Evolutionary conservation across 2,113 vertebrate genomes (phyloP), one percentile per base, ranked within the genome.

Genomic region (Bos javanicus): DNA sequence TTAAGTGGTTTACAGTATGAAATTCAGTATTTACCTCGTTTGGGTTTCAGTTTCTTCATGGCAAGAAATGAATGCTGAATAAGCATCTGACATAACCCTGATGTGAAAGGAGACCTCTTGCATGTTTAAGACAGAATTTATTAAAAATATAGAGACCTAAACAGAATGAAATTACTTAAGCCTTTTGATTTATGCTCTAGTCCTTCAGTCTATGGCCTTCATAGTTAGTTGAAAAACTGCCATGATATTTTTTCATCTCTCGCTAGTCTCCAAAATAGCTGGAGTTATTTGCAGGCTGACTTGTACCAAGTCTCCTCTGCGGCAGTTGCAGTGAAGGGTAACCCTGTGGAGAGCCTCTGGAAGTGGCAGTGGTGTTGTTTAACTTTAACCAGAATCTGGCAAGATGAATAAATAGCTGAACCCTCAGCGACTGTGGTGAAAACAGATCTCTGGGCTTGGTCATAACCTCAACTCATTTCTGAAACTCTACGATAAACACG

Each of bases 281-380:
- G 59, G 95, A 98, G 56, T 98, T 95, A 62, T 93, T 98, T 97
- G 91, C 96, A 94, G 43, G 82, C 91, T 82, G 98, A 12, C 91
- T 87, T 97, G 95, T 97, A 95, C 87, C 30, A 89, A 96, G 97
- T 43, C 80, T 90, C 56, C 56, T 56, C 97, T 98, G 98, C 97
- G 96, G 98, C 98, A 98, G 98, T 98, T 98, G 98, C 97, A 98
- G 98, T 98, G 97, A 98, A 98, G 95, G 95, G 94, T 98, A 98
- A 97, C 90, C 88, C 90, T 95, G 80, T 96, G 87, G 94, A 96
- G 90, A 91, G 92, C 84, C 64, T 84, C 57, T 97, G 81, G 85
- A 95, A 97, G 92, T 85, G 76, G 1, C 71, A 6, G 1, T 62
- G 60, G 26, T 83, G 56, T 56, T 96, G 93, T 16, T 39, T 97